These are phyloP conservation scores for Stichopus horrens DNA, from an alignment of 53 echinoderm and acorn worm species.

Conservation along the genomic window DNA sequence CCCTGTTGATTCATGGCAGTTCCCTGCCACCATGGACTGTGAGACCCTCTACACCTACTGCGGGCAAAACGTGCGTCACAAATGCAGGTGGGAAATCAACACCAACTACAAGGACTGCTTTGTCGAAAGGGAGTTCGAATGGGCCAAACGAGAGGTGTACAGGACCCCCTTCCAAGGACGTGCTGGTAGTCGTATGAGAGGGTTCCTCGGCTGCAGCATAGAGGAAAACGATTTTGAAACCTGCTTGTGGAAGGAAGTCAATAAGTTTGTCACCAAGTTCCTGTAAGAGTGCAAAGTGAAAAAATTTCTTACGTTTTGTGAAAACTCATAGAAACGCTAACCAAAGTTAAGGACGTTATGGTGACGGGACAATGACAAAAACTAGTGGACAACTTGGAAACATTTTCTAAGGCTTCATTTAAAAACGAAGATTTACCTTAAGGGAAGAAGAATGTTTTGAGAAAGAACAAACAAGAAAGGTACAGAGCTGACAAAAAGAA, in stretches of 20 bases:
- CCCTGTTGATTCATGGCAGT: conserved; percentile 31
- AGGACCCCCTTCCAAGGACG: background rate
- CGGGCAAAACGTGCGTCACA: background rate
- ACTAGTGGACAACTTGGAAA: too few species aligned
- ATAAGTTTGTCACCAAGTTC: conserved; percentile 14
- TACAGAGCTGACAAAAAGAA: too few species aligned
- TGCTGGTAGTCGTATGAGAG: background rate
- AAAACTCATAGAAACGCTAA: too few species aligned
- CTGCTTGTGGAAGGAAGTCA: conserved; percentile 26
- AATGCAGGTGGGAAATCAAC: conserved; percentile 28
- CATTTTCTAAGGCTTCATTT: too few species aligned
- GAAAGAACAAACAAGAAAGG: too few species aligned
- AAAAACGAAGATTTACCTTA: too few species aligned
- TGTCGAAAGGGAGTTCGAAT: conserved; percentile 14
- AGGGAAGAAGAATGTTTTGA: too few species aligned
- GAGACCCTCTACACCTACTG: conserved; percentile 45
- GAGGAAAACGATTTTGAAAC: background rate
- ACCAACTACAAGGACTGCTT: conserved; percentile 30
- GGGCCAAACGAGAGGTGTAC: conserved; percentile 32
- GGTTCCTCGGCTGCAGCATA: background rate
- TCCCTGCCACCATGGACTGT: conserved; percentile 26
- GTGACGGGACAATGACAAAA: too few species aligned
- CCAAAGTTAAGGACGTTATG: too few species aligned
- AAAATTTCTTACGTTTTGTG: too few species aligned
- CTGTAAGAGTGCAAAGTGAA: background rate